Base-by-base conservation (phyloP, 2,113 vertebrate genomes). In the Lepisosteus oculatus region DNA sequence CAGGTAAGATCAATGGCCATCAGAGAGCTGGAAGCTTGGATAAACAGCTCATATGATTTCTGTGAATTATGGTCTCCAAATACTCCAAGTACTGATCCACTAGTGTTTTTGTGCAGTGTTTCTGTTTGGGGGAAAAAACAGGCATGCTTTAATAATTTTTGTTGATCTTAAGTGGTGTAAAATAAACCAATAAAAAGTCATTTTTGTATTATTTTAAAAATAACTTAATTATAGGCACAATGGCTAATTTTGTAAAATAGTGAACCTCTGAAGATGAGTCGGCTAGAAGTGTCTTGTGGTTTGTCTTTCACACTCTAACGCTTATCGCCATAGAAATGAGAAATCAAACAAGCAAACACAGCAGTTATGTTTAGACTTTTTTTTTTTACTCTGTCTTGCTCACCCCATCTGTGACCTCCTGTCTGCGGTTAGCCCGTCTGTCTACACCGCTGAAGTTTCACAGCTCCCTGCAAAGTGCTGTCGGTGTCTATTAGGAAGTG, bases 401-500 rank as follows among this genome's bases (percentile, higher is more conserved):
- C 43, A 41, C 8, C n/a, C 55, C 47, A 6, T 55, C 47, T 61
- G 62, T 77, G 75, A 67, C 75, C 75, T 73, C 67, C 43, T 44
- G 9, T 74, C 67, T 61, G 67, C 45, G 55, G 62, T 70, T 63
- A 8, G 66, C 66, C 61, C 12, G 57, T 67, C 57, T 72, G 71
- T 73, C 67, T 66, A 64, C 59, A 55, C 14, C 14, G 42, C 61
- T 68, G 63, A 65, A 44, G 62, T 65, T 61, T 75, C 15, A 7
- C 54, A 44, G 70, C 57, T 55, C 41, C 9, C 42, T 57, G 69
- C 68, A 51, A 73, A 55, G 65, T 61, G 44, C 2, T 45, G 43
- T 44, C 3, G 65, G 57, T 62, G 55, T 70, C 71, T 71, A 69
- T 68, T 71, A 71, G 68, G 68, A 71, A 62, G 65, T 64, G 64